Conservation (phyloP, 2,888 invertebrate genomes). For the Ischnura elegans region DNA sequence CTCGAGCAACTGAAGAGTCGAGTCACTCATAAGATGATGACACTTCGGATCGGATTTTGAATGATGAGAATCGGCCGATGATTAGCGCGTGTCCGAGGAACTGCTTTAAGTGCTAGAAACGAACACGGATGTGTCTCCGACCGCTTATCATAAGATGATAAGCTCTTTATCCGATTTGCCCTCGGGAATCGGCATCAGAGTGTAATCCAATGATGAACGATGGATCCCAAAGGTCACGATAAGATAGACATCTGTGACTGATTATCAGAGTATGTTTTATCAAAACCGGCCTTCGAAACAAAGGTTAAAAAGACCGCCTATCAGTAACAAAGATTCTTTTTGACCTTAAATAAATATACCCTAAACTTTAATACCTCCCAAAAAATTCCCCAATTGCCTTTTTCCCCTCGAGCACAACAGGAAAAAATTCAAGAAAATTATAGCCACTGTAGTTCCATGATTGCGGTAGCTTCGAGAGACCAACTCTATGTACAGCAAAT, state of each 20-base stretch:
- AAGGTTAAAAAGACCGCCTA: not conserved
- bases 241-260: not conserved
- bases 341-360: too few species aligned
- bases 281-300: not conserved
- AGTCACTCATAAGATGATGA: not conserved
- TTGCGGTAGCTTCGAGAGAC: too few species aligned
- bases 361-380: too few species aligned
- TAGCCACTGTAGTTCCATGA: too few species aligned
- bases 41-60: not conserved
- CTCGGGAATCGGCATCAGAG: not conserved
- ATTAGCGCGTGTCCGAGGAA: not conserved
- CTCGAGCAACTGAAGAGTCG: not conserved
- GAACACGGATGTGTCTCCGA: not conserved
- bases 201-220: slow-evolving; percentile 9
- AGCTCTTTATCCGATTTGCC: slow-evolving; percentile 20
- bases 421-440: too few species aligned
- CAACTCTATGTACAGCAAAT: too few species aligned
- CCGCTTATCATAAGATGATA: slow-evolving; percentile 14
- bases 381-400: too few species aligned
- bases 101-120: not conserved
- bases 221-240: not conserved
- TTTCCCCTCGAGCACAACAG: too few species aligned
- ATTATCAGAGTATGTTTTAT: not conserved
- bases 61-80: not conserved
- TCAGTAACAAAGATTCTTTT: too few species aligned